phyloP scores from a whole-genome alignment of 2,797 vertebrate genomes.

The Cottoperca gobio region DNA sequence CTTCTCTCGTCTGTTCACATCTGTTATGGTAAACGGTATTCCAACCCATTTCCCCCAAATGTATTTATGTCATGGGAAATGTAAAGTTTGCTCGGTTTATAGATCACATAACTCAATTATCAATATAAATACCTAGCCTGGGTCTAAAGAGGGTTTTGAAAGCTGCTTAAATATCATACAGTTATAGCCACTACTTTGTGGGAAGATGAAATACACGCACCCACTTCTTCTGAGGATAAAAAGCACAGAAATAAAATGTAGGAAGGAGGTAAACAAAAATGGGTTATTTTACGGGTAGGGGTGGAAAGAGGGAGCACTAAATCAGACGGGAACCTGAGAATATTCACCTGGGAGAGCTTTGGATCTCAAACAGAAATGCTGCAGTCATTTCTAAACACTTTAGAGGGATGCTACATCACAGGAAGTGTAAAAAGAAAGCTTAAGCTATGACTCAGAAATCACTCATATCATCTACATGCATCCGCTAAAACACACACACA shows the following conservation, averaged over 20 bases:
- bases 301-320: slow-evolving; percentile 7
- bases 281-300: slow-evolving; percentile 14
- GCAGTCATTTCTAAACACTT: slow-evolving; percentile 13
- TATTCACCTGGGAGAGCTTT: slow-evolving; percentile 4
- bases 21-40: slow-evolving; percentile 54
- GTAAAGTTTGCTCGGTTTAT: slow-evolving; percentile 52
- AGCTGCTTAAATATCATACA: slow-evolving; percentile 39
- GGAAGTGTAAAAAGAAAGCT: slow-evolving; percentile 27
- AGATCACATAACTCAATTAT: slow-evolving; percentile 57
- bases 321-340: slow-evolving; percentile 7
- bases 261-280: slow-evolving; percentile 27
- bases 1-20: slow-evolving; percentile 40
- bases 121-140: slow-evolving; percentile 51
- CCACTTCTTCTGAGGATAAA: slow-evolving; percentile 30
- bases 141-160: slow-evolving; percentile 31
- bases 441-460: slow-evolving; percentile 17
- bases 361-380: slow-evolving; percentile 26
- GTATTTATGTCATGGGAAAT: slow-evolving; percentile 56
- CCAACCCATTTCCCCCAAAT: slow-evolving; percentile 32
- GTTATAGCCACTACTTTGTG: slow-evolving; percentile 40
- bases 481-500: slow-evolving; percentile 10
- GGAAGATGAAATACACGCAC: slow-evolving; percentile 37
- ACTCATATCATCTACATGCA: slow-evolving; percentile 39
- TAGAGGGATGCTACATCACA: slow-evolving; percentile 21
- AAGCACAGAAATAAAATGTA: slow-evolving; percentile 37